Base-by-base conservation (phyloP, 2,888 invertebrate genomes). In the Hypomecis punctinalis region DNA sequence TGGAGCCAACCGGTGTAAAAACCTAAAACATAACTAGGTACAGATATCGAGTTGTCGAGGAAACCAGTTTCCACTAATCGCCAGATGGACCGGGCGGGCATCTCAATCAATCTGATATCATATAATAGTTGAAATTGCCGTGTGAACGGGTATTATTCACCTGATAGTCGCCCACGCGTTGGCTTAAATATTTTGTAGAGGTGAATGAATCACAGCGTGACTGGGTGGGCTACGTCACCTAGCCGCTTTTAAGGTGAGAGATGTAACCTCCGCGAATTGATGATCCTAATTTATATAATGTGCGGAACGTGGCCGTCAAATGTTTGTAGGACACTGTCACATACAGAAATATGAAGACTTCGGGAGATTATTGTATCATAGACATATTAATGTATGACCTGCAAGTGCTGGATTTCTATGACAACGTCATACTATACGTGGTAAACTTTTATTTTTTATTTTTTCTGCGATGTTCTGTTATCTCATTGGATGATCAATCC, bases 91-190 rank as follows among this genome's bases (percentile, higher is more conserved):
- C 73, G 64, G 69, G 77, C 70, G 72, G 76, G 75, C 77, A 77
- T 78, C 79, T 84, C 79, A 82, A 84, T 84, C 81, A 81, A 79
- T 76, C 78, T 76, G 76, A 79, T 81, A 81, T 81, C 69, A 81
- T 78, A 84, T 78, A 83, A 83, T 82, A 84, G 79, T 75, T 74
- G 76, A 79, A 84, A 86, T 85, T 82, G 81, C 80, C 84, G 81
- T 85, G 84, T 80, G 84, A 84, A 80, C 82, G 78, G 77, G 74
- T 75, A 76, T 78, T 77, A 78, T 83, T 83, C 85, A 88, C 85
- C 85, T 82, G 83, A 79, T 76, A 76, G 68, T 61, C 83, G 77
- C 86, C 86, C 82, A 88, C 86, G 75, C 77, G 69, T 63, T 74
- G 75, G 75, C 79, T 78, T 77, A 70, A 77, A 77, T 74, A 76